A percentile compares a stretch with the other conserved stretches of the same genome.
Evolutionary conservation across 2,888 invertebrate genomes (phyloP).

Genomic region (Philhelius pedissequus): DNA sequence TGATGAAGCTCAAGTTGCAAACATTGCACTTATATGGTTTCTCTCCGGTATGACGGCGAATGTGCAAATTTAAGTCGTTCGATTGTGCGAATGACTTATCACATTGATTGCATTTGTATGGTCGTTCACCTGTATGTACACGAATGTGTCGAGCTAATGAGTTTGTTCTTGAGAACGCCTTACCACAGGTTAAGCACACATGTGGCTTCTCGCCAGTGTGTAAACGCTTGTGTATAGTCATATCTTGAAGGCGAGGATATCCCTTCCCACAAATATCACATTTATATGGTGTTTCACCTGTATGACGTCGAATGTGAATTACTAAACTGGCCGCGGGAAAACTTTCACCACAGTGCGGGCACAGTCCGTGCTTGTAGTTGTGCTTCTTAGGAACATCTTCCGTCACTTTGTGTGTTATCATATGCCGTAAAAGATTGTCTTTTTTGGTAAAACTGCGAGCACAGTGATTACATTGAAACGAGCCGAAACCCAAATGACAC

Average conservation of each 20-base stretch:
- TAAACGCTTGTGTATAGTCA: constrained; percentile 81
- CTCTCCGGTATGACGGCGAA: constrained; percentile 85
- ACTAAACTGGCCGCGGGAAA: constrained; percentile 83
- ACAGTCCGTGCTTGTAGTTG: constrained; percentile 78
- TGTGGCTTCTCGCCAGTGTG: constrained; percentile 83
- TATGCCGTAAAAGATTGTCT: constrained; percentile 81
- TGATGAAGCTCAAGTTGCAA: constrained; percentile 85
- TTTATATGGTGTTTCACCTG: constrained; percentile 83
- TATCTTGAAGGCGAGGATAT: constrained; percentile 82
- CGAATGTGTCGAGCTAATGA: constrained; percentile 83
- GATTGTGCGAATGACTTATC: constrained; percentile 83
- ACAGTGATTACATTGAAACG: constrained; percentile 72
- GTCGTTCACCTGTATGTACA: constrained; percentile 80
- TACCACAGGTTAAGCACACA: constrained; percentile 74
- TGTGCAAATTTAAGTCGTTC: constrained; percentile 85
- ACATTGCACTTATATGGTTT: constrained; percentile 84
- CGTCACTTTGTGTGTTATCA: constrained; percentile 79
- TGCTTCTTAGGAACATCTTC: constrained; percentile 68
- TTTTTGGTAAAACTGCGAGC: constrained; percentile 80
- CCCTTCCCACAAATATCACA: constrained; percentile 83
- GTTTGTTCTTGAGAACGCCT: constrained; percentile 82
- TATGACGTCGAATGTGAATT: constrained; percentile 84
- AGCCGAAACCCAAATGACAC: constrained; percentile 54
- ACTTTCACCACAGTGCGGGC: constrained; percentile 82
- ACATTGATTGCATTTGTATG: constrained; percentile 81